Evolutionary conservation across 2,888 invertebrate species (phyloP), one percentile per base, ranked within the genome.

Genomic region (Arge pagana): DNA sequence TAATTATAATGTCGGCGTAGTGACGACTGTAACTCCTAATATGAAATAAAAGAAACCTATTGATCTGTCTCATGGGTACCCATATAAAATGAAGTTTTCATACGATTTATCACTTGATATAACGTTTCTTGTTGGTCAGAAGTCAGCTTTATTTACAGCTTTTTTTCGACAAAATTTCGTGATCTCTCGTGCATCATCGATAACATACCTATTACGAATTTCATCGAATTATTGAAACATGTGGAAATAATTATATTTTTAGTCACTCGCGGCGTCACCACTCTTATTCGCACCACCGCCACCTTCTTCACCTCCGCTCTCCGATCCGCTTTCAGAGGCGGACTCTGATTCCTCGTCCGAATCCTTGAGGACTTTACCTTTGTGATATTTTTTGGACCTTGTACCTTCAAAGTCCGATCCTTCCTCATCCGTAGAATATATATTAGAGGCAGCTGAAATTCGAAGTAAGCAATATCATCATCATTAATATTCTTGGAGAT

Each of bases 341-440:
- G 69, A 65, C 45, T 72, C 71, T 1, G 76, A 76, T 23, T 75
- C 81, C 28, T 85, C 84, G 65, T 92, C 92, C 0, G 91, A 91
- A 73, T 91, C 92, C 65, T 89, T 86, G 23, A 93, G 79, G 0
- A 87, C 88, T 71, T 90, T 90, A 2, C 87, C 83, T 66, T 90
- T 87, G 69, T 89, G 89, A 21, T 84, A 78, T 45, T 89, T 86
- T 50, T 88, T 84, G 19, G 85, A 85, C 51, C 89, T 83, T 1
- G 85, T 79, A 0, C 86, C 85, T 65, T 93, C 93, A 59, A 92
- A 85, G 67, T 92, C 92, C 0, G 91, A 92, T 1, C 87, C 90
- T 56, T 89, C 89, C 19, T 92, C 93, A 63, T 93, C 93, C 0
- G 93, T 91, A 0, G 94, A 94, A 78, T 94, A 95, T 68, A 94